Conservation (phyloP, 2,113 vertebrate species). For the Salvator merianae region DNA sequence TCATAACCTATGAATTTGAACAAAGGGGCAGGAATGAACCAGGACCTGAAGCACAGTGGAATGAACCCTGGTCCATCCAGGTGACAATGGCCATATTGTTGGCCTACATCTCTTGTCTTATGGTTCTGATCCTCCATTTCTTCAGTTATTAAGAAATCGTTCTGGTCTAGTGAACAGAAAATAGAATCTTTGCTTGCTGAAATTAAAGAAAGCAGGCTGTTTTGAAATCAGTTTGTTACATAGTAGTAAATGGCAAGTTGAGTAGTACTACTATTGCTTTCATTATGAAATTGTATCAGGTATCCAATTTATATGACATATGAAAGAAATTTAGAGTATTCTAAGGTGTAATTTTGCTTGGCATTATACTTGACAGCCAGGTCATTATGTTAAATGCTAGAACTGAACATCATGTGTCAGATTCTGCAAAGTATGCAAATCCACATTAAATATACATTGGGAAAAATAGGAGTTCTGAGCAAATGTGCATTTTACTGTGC, state of each 20-base stretch:
- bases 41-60: no score
- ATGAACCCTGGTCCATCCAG: no score
- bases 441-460: neutral
- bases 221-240: neutral
- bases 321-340: neutral
- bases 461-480: neutral
- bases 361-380: no score
- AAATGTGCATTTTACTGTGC: neutral
- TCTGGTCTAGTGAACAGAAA: neutral
- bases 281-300: neutral
- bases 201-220: neutral
- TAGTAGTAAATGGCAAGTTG: neutral
- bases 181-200: neutral
- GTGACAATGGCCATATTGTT: no score
- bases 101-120: no score
- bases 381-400: neutral
- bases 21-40: no score
- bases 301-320: no score
- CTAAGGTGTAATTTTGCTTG: neutral
- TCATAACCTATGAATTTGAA: no score
- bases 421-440: neutral
- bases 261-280: neutral
- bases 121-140: no score
- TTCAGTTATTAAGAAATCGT: neutral
- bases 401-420: neutral